Evolutionary conservation across 1,140 invertebrate species (phyloP), one percentile per base, ranked within the genome.

Genomic region (Eubasilissa regina): DNA sequence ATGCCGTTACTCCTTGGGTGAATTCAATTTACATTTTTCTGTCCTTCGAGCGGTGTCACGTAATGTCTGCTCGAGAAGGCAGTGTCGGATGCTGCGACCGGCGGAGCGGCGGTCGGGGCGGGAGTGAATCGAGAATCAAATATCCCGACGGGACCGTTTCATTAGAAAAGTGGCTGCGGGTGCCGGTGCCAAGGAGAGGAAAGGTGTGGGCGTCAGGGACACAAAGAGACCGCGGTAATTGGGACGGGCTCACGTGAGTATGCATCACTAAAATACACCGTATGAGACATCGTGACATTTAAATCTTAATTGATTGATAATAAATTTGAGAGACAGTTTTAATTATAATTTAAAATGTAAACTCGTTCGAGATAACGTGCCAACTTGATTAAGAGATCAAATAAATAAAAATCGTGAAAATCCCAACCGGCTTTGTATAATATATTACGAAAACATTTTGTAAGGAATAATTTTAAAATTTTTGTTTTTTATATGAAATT

Each of bases 141-240:
- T 68, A 47, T 15, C 64, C 44, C 64, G 45, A 68, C 45, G 64
- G 43, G 64, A 68, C 64, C 43, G 45, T 68, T 68, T 68, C 35
- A 68, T 68, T 68, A 47, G 15, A 43, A 15, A 68, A 68, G 44
- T 68, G 64, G 64, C 6, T n/a, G 64, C 43, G 64, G 21, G 35
- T 45, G 64, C 43, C 64, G 45, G 17, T 8, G 17, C n/a, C 9
- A 17, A 6, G n/a, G n/a, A 6, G n/a, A 4, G n/a, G 53, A n/a
- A 0, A 9, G 10, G 0, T n/a, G 53, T 10, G 53, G 48, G 19
- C 21, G 35, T 45, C 12, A 3, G 43, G 43, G 44, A 19, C 17
- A 35, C 58, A 0, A 62, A 62, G 58, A 62, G 25, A 62, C 4
- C 15, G 21, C 58, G 21, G 58, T 12, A 21, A 62, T 21, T 62